Evolutionary conservation across 2,113 vertebrate species (phyloP), one percentile per base, ranked within the genome.

Genomic region (Chrysemys picta): DNA sequence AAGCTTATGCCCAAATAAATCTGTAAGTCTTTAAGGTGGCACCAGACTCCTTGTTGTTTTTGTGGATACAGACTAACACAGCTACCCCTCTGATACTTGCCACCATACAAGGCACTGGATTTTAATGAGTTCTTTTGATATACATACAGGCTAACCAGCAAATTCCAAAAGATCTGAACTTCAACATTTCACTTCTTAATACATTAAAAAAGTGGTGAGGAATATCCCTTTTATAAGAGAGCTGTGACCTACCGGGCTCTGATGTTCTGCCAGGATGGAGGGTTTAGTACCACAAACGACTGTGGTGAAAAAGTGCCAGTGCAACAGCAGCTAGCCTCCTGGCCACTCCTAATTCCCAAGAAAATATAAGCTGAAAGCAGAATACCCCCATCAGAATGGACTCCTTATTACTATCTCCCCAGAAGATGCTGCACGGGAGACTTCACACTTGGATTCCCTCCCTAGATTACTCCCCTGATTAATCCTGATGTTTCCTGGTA

Each of bases 91-190:
- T 54, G 21, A 54, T 54, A 22, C 53, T 54, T 54, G 53, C 22
- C 53, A 54, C 21, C 53, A 54, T 19, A 19, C 17, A 53, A 53
- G 17, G 52, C 52, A 21, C 52, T 86, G 88, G 12, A 57, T 85
- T 97, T 96, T 96, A 97, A 96, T 84, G 96, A 96, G 91, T 93
- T 92, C 80, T 95, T 95, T 80, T 83, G 72, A 95, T 95, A 79
- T 4, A 89, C 92, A 94, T 90, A 87, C 21, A 96, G 88, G 69
- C 92, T 94, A 91, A 97, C 94, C 95, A 93, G 94, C 82, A 72
- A 94, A 94, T 91, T 94, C 96, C 96, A 95, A 0, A 0, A 72
- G 90, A 89, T 88, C 90, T 96, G 90, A 57, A 72, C 88, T 94
- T 88, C 17, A 87, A 76, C 82, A 84, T 92, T 94, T 98, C 95